Evolutionary conservation across 2,888 invertebrate species (phyloP).

Genomic region (Aplocera efformata): DNA sequence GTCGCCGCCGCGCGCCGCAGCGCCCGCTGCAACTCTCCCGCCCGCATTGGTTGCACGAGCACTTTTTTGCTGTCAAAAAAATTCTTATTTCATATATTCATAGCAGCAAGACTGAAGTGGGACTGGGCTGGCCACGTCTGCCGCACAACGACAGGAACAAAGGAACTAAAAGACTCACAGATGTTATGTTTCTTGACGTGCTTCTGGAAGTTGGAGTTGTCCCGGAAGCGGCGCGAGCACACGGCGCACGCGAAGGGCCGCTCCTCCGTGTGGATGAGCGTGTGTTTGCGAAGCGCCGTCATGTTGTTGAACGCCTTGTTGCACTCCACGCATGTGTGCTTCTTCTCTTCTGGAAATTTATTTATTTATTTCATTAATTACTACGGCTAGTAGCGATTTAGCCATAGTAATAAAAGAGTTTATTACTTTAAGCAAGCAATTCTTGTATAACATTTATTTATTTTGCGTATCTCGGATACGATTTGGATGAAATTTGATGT

Average conservation of each 20-base stretch:
- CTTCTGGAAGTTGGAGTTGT: conserved; percentile 85
- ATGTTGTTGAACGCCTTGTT: conserved; percentile 81
- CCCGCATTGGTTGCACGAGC: conserved; percentile 37
- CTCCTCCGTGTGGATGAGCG: conserved; percentile 81
- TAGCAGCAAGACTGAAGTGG: too few relatives aligned
- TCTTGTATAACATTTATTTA: too few relatives aligned
- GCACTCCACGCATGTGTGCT: conserved; percentile 81
- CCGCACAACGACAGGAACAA: too few relatives aligned
- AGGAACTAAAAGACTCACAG: conserved; percentile 11
- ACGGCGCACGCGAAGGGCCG: conserved; percentile 81
- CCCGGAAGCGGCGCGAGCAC: conserved; percentile 81
- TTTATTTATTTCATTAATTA: background rate
- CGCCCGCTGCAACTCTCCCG: conserved; percentile 25
- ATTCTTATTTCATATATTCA: too few relatives aligned
- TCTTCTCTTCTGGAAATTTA: conserved; percentile 62
- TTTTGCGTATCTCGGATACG: too few relatives aligned
- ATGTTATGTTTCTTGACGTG: conserved; percentile 73
- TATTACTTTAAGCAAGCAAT: too few relatives aligned
- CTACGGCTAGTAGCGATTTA: too few relatives aligned
- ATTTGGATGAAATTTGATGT: too few relatives aligned
- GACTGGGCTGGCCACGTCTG: too few relatives aligned
- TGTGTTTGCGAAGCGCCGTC: conserved; percentile 81
- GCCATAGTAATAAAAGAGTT: too few relatives aligned
- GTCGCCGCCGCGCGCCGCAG: conserved; percentile 52
- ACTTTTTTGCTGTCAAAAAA: conserved; percentile 45